These are phyloP conservation scores for Nysson spinosus DNA, from an alignment of 2,888 invertebrate species.

Conservation along the genomic window DNA sequence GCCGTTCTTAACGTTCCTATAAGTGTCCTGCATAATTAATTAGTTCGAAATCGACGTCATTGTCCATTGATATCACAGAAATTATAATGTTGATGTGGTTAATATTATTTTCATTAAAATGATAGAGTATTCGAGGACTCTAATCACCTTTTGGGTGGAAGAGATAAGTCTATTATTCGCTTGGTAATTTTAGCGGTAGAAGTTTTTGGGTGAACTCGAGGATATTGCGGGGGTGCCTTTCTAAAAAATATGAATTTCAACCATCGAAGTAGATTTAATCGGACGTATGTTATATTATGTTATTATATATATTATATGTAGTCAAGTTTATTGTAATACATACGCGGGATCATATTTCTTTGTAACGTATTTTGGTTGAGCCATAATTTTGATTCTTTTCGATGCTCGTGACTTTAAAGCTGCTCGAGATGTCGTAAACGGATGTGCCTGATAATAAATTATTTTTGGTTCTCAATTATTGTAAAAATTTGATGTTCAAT, in stretches of 20 bases:
- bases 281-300: no score
- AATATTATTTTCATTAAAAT: no score
- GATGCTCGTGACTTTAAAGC: slow-evolving; percentile 62
- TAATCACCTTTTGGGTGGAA: slow-evolving; percentile 59
- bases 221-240: slow-evolving; percentile 36
- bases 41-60: not conserved
- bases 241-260: slow-evolving; percentile 38
- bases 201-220: slow-evolving; percentile 55
- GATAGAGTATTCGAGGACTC: no score
- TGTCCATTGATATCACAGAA: no score
- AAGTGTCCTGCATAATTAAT: slow-evolving; percentile 26
- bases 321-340: slow-evolving; percentile 39
- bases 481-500: no score
- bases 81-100: no score
- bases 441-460: slow-evolving; percentile 46
- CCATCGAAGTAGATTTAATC: not conserved
- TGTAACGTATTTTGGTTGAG: slow-evolving; percentile 56
- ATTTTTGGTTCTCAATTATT: no score
- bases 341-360: slow-evolving; percentile 64
- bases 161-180: slow-evolving; percentile 64
- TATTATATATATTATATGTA: no score
- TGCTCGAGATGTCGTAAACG: slow-evolving; percentile 51
- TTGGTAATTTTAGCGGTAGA: slow-evolving; percentile 49
- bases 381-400: slow-evolving; percentile 67
- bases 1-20: slow-evolving; percentile 30